phyloP scores from a whole-genome alignment of 1,140 invertebrate genomes.

The Drosophila obscura region DNA sequence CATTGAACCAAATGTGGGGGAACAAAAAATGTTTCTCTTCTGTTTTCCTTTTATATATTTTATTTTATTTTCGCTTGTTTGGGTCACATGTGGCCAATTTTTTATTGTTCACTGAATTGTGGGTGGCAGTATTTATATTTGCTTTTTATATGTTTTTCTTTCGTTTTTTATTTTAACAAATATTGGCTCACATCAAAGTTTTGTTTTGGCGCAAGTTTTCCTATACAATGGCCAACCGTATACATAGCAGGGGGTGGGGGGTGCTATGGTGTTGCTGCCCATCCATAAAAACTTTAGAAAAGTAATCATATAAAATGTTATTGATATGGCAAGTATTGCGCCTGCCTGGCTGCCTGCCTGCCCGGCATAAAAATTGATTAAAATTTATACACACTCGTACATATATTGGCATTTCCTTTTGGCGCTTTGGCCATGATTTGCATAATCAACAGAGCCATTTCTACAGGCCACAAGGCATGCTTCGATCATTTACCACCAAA shows the following conservation, averaged over 20 bases:
- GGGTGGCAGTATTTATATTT: constrained; percentile 59
- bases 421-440: constrained; percentile 30
- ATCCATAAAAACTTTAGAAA: constrained; percentile 76
- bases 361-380: constrained; percentile 69
- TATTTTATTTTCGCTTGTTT: constrained; percentile 30
- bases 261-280: too few relatives aligned
- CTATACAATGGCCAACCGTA: background rate
- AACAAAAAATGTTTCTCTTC: constrained; percentile 2
- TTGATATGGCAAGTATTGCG: constrained; percentile 62
- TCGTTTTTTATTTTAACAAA: constrained; percentile 50
- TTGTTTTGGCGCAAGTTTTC: constrained; percentile 54
- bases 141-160: constrained; percentile 47
- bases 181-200: constrained; percentile 62
- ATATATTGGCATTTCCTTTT: background rate
- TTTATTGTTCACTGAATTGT: constrained; percentile 70
- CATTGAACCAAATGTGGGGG: constrained; percentile 28
- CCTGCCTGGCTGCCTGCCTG: background rate
- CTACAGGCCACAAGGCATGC: constrained; percentile 15
- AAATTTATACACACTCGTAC: constrained; percentile 34
- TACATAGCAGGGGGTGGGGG: too few relatives aligned
- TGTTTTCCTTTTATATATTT: constrained; percentile 21
- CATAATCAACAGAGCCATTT: constrained; percentile 36
- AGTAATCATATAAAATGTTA: constrained; percentile 80
- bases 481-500: constrained; percentile 25
- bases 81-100: constrained; percentile 68